Conservation (phyloP, 2,888 invertebrate genomes). For the Heliothis peltigera region DNA sequence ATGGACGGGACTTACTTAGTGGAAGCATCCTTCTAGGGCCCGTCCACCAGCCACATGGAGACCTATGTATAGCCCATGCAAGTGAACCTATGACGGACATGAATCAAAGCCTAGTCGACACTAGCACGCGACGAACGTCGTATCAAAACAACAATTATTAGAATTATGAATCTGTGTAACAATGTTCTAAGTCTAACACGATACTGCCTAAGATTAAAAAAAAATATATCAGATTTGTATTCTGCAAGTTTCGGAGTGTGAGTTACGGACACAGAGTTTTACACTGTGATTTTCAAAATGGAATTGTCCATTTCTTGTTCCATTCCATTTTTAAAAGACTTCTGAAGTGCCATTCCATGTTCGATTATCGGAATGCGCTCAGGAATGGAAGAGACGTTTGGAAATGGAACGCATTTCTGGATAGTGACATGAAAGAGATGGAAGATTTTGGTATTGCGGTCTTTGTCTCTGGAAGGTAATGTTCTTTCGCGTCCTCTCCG, state of each 20-base stretch:
- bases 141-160: constrained; percentile 81
- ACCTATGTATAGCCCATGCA: constrained; percentile 78
- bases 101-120: constrained; percentile 51
- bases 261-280: constrained; percentile 61
- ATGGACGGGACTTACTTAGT: constrained; percentile 96
- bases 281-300: constrained; percentile 65
- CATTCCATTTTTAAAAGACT: constrained; percentile 67
- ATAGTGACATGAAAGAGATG: constrained; percentile 56
- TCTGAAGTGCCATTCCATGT: constrained; percentile 62
- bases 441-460: constrained; percentile 52
- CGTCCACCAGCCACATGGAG: constrained; percentile 81
- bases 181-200: constrained; percentile 83
- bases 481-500: constrained; percentile 67
- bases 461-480: constrained; percentile 54
- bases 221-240: constrained; percentile 78
- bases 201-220: constrained; percentile 84
- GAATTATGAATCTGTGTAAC: constrained; percentile 77
- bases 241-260: constrained; percentile 65
- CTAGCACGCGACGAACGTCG: constrained; percentile 57
- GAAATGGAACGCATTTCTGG: constrained; percentile 62
- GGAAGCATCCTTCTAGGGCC: constrained; percentile 94
- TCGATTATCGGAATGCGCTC: constrained; percentile 57
- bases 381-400: constrained; percentile 56
- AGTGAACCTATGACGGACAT: constrained; percentile 61
- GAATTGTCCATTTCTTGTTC: constrained; percentile 65